These are phyloP conservation scores for Limnephilus rhombicus DNA, from an alignment of 2,888 invertebrate species.

Conservation along the genomic window DNA sequence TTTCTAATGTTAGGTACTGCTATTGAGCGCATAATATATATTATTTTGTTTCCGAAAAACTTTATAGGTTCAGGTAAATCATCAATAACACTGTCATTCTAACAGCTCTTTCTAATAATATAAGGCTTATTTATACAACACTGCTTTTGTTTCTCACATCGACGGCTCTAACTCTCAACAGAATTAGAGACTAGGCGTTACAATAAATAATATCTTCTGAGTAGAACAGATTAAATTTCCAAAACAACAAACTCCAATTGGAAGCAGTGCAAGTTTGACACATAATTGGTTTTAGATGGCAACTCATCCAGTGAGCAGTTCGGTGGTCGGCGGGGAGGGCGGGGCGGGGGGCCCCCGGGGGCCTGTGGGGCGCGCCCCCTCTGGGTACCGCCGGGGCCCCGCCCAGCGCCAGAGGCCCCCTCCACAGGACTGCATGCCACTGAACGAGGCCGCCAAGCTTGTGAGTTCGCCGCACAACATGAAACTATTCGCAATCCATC, in stretches of 20 bases:
- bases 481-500: background rate
- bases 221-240: background rate
- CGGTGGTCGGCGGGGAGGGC: constrained; percentile 75
- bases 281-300: constrained; percentile 67
- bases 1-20: background rate
- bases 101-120: background rate
- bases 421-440: constrained; percentile 78
- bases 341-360: constrained; percentile 73
- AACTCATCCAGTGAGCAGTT: constrained; percentile 69
- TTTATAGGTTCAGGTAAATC: background rate
- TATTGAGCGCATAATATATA: background rate
- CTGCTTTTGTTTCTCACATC: constrained; percentile 69
- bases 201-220: background rate
- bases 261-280: background rate
- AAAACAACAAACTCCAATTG: background rate
- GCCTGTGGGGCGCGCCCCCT: constrained; percentile 69
- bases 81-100: background rate
- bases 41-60: background rate
- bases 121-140: no score
- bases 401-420: constrained; percentile 74
- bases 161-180: constrained; percentile 72
- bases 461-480: constrained; percentile 69
- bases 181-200: background rate
- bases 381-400: constrained; percentile 69
- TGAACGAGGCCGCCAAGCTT: constrained; percentile 85